Evolutionary conservation across 2,113 vertebrate species (phyloP).

Genomic region (Calidris pugnax): DNA sequence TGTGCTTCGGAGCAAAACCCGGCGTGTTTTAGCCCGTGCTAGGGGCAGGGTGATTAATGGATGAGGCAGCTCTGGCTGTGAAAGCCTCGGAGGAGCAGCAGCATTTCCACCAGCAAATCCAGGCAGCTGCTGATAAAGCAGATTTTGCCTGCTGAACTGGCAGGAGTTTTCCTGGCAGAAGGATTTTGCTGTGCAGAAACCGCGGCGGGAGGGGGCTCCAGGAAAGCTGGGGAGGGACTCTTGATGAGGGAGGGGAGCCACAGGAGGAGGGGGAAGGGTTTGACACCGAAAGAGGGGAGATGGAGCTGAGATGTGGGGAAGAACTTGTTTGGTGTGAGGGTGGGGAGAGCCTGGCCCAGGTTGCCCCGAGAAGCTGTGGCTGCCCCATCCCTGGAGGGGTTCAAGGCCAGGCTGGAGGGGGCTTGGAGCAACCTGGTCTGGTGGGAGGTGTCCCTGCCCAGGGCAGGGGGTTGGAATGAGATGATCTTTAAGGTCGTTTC

Average conservation of each 20-base stretch:
- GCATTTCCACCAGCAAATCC: neutral
- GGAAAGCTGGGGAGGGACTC: no score
- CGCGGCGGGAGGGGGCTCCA: accelerated
- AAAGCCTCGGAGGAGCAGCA: neutral
- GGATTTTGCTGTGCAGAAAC: neutral
- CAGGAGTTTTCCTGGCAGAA: neutral
- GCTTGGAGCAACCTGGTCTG: no score
- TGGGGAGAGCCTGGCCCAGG: no score
- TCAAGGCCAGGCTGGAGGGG: no score
- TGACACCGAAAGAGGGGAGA: no score
- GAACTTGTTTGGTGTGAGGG: no score
- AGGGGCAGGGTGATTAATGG: neutral
- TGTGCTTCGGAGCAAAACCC: accelerated
- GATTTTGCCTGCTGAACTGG: neutral
- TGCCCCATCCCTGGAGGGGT: no score
- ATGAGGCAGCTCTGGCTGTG: neutral
- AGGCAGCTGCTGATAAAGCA: neutral
- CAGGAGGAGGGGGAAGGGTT: no score
- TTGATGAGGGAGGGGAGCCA: no score
- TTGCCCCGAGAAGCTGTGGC: no score
- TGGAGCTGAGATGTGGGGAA: no score
- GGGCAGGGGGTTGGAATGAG: neutral
- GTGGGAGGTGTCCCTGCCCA: no score
- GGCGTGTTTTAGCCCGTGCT: accelerated
- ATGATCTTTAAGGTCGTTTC: neutral